Evolutionary conservation across 2,888 invertebrate species (phyloP), one percentile per base, ranked within the genome.

Genomic region (Cistogaster globosa): DNA sequence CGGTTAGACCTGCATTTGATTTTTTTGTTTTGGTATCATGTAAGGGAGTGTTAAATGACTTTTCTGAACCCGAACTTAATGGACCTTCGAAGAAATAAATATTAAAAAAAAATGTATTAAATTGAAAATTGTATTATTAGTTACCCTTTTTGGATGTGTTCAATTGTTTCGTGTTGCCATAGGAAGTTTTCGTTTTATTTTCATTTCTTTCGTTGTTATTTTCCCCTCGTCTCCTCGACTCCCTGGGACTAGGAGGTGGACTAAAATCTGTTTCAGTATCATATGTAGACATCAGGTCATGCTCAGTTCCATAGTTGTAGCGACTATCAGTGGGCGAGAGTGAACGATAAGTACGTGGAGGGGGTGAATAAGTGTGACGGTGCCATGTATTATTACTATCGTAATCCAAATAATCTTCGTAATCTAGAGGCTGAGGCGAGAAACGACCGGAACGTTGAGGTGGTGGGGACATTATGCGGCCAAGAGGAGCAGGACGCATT

Each of bases 191-290:
- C 3, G 32, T 22, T 42, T 63, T 83, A 60, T 62, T 75, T 58
- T 63, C 77, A 18, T 38, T 68, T 68, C 68, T 74, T 42, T 62
- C 79, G 57, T 67, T 79, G 55, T 55, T 75, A 57, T 84, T 71
- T 5, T 60, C 77, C 65, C 79, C 83, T 14, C 84, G 75, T 26
- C 86, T 74, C 55, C 84, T 57, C 2, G 84, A 74, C 26, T 87
- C 87, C 0, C 82, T 72, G 36, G 95, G 92, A 16, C 95, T 95
- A 63, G 94, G 94, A 87, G 95, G 94, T 4, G 95, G 95, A 92
- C 94, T 94, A 88, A 94, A 94, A 89, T 96, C 96, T 16, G 95
- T 94, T 90, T 95, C 95, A n/a, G 94, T 94, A 88, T 94, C 95
- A 85, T 90, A 90, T 20, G 91, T 91, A 16, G 92, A 91, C 88